Percentiles rank a stretch among this genome's conserved stretches.
Conservation (phyloP, 2,113 vertebrate species). For the Rhizomys pruinosus region DNA sequence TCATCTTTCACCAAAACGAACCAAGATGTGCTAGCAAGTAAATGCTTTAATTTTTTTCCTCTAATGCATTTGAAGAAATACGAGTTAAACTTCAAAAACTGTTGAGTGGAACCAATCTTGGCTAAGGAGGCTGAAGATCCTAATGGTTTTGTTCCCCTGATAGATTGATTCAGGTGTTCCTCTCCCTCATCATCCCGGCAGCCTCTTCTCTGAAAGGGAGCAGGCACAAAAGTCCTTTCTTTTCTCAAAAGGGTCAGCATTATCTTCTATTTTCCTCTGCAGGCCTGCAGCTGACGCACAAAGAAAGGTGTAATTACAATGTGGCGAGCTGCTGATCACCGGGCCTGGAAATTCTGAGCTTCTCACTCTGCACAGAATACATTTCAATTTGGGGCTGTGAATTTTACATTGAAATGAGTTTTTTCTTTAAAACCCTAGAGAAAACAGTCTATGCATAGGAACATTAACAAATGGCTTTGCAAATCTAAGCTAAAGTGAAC, state of each 20-base stretch:
- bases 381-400: slow-evolving; percentile 89
- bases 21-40: slow-evolving; percentile 32
- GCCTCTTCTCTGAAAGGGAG: slow-evolving; percentile 76
- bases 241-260: slow-evolving; percentile 82
- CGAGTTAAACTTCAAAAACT: slow-evolving; percentile 61
- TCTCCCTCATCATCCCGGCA: slow-evolving; percentile 69
- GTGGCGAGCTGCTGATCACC: slow-evolving; percentile 83
- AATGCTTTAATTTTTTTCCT: not conserved
- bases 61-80: slow-evolving; percentile 54
- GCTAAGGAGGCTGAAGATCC: slow-evolving; percentile 70
- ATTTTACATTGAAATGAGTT: slow-evolving; percentile 91
- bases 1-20: slow-evolving; percentile 51
- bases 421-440: slow-evolving; percentile 91
- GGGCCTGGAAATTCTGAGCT: slow-evolving; percentile 85
- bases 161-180: slow-evolving; percentile 79
- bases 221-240: slow-evolving; percentile 85
- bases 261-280: slow-evolving; percentile 78
- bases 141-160: slow-evolving; percentile 71
- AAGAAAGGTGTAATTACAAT: slow-evolving; percentile 88
- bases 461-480: slow-evolving; percentile 90
- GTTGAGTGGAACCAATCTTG: slow-evolving; percentile 75
- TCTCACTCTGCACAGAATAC: slow-evolving; percentile 87
- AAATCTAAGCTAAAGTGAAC: slow-evolving; percentile 93
- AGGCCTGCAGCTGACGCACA: slow-evolving; percentile 85
- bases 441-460: slow-evolving; percentile 87